These are phyloP conservation scores for Leptatherina wallacei DNA, from an alignment of 2,797 vertebrate genomes.

Conservation along the genomic window DNA sequence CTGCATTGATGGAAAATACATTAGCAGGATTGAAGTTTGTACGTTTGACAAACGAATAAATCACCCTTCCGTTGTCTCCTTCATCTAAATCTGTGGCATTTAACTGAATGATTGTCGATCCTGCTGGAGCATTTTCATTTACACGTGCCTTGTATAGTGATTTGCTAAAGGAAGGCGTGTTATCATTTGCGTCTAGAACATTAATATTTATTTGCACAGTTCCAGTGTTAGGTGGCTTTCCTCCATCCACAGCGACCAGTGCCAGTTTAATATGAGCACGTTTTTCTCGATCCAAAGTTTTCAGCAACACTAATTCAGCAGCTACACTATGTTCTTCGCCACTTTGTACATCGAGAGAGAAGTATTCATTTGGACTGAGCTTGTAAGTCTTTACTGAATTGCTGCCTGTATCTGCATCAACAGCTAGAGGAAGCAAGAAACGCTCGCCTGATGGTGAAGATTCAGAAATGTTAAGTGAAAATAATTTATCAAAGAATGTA, in stretches of 20 bases:
- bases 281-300: slow-evolving; percentile 88
- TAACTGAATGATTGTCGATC: slow-evolving; percentile 56
- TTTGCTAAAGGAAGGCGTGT: slow-evolving; percentile 71
- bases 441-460: slow-evolving; percentile 67
- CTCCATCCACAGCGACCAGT: slow-evolving; percentile 89
- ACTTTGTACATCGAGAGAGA: slow-evolving; percentile 75
- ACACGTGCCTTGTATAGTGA: slow-evolving; percentile 74
- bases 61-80: slow-evolving; percentile 70
- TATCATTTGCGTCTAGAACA: slow-evolving; percentile 88
- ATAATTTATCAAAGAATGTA: slow-evolving; percentile 60
- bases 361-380: slow-evolving; percentile 80
- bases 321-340: slow-evolving; percentile 72
- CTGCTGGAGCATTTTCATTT: slow-evolving; percentile 84
- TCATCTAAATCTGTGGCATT: slow-evolving; percentile 76
- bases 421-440: slow-evolving; percentile 81
- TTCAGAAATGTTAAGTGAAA: slow-evolving; percentile 81
- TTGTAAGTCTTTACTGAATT: slow-evolving; percentile 83
- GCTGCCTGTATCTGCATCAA: slow-evolving; percentile 81
- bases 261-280: slow-evolving; percentile 82
- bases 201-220: slow-evolving; percentile 84
- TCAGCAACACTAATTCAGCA: slow-evolving; percentile 78
- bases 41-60: slow-evolving; percentile 77
- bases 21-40: slow-evolving; percentile 49
- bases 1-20: slow-evolving; percentile 66
- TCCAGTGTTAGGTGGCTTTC: slow-evolving; percentile 85